Evolutionary conservation across 2,888 invertebrate species (phyloP), one percentile per base, ranked within the genome.

Genomic region (Troides helena): DNA sequence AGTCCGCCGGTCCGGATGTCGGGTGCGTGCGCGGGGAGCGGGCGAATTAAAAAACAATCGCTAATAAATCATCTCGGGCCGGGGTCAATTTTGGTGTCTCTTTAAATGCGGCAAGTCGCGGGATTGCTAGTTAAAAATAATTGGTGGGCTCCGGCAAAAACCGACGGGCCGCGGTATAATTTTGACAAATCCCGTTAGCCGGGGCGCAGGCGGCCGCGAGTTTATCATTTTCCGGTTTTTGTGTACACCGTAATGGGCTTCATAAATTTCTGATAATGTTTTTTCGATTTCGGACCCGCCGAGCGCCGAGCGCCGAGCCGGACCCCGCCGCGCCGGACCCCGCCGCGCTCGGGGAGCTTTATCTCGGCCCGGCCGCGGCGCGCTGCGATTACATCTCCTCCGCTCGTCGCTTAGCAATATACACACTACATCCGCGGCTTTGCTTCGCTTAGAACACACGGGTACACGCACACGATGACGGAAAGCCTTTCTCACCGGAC

Each of bases 201-300:
- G 77, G 39, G 75, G 71, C 75, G 74, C 76, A 74, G 77, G 77
- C 76, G 77, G 76, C 72, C 73, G 74, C 73, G 79, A 79, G 82
- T 85, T 86, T 84, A 86, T 87, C 83, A 81, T 86, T 88, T 90
- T 85, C 80, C 82, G 78, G 82, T 85, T 90, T 90, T 87, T 85
- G 80, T 79, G 77, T 78, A 75, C 80, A 72, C 85, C 85, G 82
- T 90, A 90, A 90, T 89, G 87, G 88, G 85, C 79, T 81, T 86
- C 88, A 89, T 90, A 91, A 86, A 91, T 89, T 87, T 86, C 86
- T 87, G 86, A 89, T 89, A 86, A 81, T 80, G 82, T 85, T 85
- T 85, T 85, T 83, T 81, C 80, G 85, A 82, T 84, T 84, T 83
- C 53, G 17, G 18, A 53, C 53, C n/a, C 53, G 53, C 53, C 53